Evolutionary conservation across 2,888 invertebrate species (phyloP).

Genomic region (Eupeodes latifasciatus): DNA sequence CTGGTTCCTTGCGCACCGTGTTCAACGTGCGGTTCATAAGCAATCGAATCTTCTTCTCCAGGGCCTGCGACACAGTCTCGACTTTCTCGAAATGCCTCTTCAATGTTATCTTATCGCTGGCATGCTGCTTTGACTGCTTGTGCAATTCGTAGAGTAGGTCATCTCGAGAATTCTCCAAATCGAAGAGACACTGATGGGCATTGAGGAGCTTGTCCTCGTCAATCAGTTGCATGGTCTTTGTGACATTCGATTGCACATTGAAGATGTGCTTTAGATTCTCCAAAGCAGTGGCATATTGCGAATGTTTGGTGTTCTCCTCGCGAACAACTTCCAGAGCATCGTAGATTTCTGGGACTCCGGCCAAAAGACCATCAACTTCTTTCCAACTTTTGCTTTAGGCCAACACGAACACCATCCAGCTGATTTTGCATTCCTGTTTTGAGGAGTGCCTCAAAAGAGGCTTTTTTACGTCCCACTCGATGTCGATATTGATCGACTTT

Average conservation of each 20-base stretch:
- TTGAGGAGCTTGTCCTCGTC: slow-evolving; percentile 97
- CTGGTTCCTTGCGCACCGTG: slow-evolving; percentile 97
- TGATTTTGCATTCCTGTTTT: slow-evolving; percentile 99
- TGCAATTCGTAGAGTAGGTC: slow-evolving; percentile 97
- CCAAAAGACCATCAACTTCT: slow-evolving; percentile 90
- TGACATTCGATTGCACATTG: slow-evolving; percentile 97
- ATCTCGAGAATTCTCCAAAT: slow-evolving; percentile 98
- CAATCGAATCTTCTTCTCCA: slow-evolving; percentile 96
- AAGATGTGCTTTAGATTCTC: slow-evolving; percentile 99
- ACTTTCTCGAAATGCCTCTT: slow-evolving; percentile 99
- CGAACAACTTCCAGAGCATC: slow-evolving; percentile 93
- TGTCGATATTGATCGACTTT: slow-evolving; percentile 87
- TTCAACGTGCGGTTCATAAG: slow-evolving; percentile 95
- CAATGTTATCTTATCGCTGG: slow-evolving; percentile 93
- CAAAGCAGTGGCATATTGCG: slow-evolving; percentile 98
- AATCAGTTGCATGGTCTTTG: slow-evolving; percentile 96
- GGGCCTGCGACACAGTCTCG: slow-evolving; percentile 92
- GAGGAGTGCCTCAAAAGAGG: slow-evolving; percentile 85
- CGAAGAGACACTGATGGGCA: slow-evolving; percentile 97
- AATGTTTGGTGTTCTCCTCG: slow-evolving; percentile 97
- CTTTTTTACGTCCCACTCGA: slow-evolving; percentile 83
- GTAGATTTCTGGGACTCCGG: slow-evolving; percentile 91
- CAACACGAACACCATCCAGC: slow-evolving; percentile 97
- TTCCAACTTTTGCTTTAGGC: slow-evolving; percentile 94
- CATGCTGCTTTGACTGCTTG: slow-evolving; percentile 95